Evolutionary conservation across 2,797 vertebrate genomes (phyloP), one percentile per base, ranked within the genome.

Genomic region (Gymnodraco acuticeps): DNA sequence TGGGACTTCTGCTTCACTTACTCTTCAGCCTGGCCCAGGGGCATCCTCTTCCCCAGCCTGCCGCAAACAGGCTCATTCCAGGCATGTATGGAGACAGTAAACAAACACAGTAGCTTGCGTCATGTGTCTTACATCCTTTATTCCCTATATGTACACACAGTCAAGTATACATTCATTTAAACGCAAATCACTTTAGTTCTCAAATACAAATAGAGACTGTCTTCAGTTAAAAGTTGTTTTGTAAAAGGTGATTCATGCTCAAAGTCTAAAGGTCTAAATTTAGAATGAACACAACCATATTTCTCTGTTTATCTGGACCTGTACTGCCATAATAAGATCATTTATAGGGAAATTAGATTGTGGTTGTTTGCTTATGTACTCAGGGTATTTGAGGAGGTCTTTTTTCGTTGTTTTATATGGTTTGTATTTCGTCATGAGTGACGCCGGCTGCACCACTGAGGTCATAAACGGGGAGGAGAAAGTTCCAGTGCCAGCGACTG

Each of bases 401-500:
- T 85, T 89, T 91, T 82, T 72, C 77, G 71, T 87, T 74, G 61
- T 90, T 91, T 93, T 90, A 88, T 91, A 91, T 90, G 92, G 89
- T 92, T 89, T 76, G 85, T 59, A 64, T 91, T 94, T 94, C 90
- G 87, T 94, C 94, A 93, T 6, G 23, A 87, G 85, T 94, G 94
- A 95, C 90, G 92, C 63, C 46, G 68, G 84, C 87, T 60, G 51
- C 73, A 81, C 82, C 86, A 7, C 88, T 94, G 90, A 94, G 87
- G 81, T 94, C 92, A 94, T 81, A 82, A 83, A 78, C 10, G 70
- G 75, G 78, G 82, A 81, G 85, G 83, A 88, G 83, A 87, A 81
- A 53, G 48, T 64, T 80, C 55, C 63, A n/a, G 67, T 85, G 91
- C 93, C 94, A 94, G 84, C 19, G 48, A 43, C 70, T 88, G 81